Evolutionary conservation across 2,113 vertebrate species (phyloP), one percentile per base, ranked within the genome.

Genomic region (Danionella cerebrum): DNA sequence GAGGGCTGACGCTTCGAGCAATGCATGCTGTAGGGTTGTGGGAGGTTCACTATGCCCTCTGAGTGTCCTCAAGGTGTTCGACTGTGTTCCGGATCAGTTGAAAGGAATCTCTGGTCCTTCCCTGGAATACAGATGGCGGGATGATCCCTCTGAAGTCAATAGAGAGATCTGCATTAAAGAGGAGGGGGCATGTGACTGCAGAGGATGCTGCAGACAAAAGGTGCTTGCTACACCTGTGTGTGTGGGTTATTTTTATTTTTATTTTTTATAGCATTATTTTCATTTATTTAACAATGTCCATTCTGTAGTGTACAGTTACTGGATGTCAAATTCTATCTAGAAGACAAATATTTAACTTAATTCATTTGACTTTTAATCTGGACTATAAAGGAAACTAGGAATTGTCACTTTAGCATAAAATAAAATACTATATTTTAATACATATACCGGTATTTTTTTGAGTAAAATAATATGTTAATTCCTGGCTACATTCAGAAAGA

Each of bases 101-200:
- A 63, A 48, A 63, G 18, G 13, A 48, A 36, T 64, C 60, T 36
- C 8, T 35, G 27, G 18, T 24, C 13, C 42, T 35, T 64, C 44
- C 24, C 60, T 63, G 27, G 59, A 48, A 50, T 64, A 48, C 19
- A 33, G 44, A 64, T 63, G 29, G 24, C 25, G 44, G 39, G 25
- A 22, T 47, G 47, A 59, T 38, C 47, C 16, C 16, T 58, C 33
- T 38, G 44, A 58, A 36, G 35, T 63, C 42, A 63, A 48, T 63
- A 35, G 42, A 47, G 8, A 47, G 13, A 45, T 63, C 18, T 35
- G 42, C 19, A 35, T 48, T 1, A 63, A 6, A 63, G 42, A 48
- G 12, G 16, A 47, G 18, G 16, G 12, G 12, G 29, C 3, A 41
- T 29, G 25, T n/a, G 27, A 48, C 18, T 14, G 59, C 24, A 41